Base-by-base conservation (phyloP, 2,797 vertebrate species). In the Hypotaenidia okinawae region DNA sequence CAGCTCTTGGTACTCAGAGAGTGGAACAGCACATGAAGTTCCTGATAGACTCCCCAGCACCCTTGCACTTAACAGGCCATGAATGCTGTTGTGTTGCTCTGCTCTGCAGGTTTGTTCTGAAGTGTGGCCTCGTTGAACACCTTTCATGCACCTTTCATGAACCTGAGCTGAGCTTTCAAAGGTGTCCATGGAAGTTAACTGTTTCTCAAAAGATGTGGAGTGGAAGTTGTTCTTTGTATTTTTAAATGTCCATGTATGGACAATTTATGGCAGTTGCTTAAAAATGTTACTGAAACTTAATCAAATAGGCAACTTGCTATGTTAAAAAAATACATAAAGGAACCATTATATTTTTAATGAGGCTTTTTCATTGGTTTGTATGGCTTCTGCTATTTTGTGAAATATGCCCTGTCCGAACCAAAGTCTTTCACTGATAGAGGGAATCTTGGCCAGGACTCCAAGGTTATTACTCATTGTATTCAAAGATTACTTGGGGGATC, bases 401-500 rank as follows among this genome's bases (percentile, higher is more conserved):
- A 96, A 89, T 91, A 67, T 81, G 41, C n/a, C 66, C 59, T 2
- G 1, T 61, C 72, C 82, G 52, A 91, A 92, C 78, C 37, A 86
- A 94, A 84, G 91, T 79, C 28, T 75, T 91, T 79, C 94, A 84
- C 54, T 68, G 87, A 91, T n/a, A 86, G 49, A 91, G 37, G 49
- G 49, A 90, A 84, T 73, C 67, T 89, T 96, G 89, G 86, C 91
- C 81, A 54, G 25, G 17, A 35, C 62, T 62, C 63, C 86, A 91
- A 87, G 91, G 79, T 92, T 96, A 90, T 96, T 93, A 95, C 85
- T 97, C 93, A 94, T 76, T 58, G 28, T 61, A 92, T 93, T 94
- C 76, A 94, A 87, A 89, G 79, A 69, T 73, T 89, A 78, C 79
- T 95, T 92, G 89, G 82, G 63, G 57, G 79, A 95, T 95, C 91